Conservation (phyloP, 2,888 invertebrate genomes). For the Syrista parreyssii region DNA sequence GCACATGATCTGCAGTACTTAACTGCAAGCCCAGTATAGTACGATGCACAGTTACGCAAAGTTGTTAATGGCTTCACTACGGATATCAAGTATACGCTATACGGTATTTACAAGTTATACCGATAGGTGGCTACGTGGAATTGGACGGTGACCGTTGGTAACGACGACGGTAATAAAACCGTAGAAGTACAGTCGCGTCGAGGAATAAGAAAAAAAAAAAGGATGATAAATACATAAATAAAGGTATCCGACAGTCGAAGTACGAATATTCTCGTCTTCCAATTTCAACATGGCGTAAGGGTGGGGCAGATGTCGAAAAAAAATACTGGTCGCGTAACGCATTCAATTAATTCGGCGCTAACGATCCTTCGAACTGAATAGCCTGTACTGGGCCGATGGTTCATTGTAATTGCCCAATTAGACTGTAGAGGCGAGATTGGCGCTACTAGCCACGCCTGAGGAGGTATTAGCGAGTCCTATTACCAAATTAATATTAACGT, state of each 20-base stretch:
- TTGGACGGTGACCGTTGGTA: neutral
- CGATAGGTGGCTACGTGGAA: neutral
- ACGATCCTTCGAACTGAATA: neutral
- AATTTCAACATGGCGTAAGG: neutral
- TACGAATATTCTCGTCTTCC: neutral
- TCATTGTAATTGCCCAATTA: neutral
- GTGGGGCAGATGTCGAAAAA: neutral
- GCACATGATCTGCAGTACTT: neutral
- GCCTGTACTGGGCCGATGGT: neutral
- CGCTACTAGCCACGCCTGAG: neutral
- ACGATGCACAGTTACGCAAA: neutral
- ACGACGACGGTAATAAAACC: neutral
- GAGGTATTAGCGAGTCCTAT: neutral
- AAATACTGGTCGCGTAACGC: neutral
- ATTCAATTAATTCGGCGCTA: constrained; percentile 3
- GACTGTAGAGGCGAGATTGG: neutral
- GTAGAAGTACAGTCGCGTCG: neutral
- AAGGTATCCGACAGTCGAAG: neutral
- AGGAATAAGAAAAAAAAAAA: neutral
- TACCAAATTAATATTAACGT: neutral
- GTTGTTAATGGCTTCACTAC: neutral
- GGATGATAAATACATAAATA: neutral
- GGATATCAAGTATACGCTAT: neutral
- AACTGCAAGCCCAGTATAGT: neutral
- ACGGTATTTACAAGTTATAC: neutral